Conservation (phyloP, 2,113 vertebrate species). For the Pteropus alecto region DNA sequence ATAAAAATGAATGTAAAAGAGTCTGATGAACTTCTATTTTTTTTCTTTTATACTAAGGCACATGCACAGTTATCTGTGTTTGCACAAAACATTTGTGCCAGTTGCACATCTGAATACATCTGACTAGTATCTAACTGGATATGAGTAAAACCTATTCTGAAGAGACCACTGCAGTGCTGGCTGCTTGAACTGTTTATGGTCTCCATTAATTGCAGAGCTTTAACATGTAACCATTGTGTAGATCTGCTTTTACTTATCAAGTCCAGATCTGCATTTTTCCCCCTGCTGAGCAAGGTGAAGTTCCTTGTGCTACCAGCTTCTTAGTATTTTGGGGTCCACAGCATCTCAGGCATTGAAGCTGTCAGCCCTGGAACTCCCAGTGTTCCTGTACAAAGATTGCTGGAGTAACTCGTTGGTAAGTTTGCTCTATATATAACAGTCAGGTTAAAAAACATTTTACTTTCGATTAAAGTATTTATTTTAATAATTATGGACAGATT, state of each 20-base stretch:
- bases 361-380: conserved; percentile 71
- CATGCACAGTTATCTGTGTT: background rate
- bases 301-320: conserved; percentile 76
- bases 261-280: conserved; percentile 84
- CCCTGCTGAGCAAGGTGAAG: conserved; percentile 72
- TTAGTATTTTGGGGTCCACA: conserved; percentile 73
- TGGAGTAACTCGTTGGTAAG: conserved; percentile 58
- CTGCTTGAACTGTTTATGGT: conserved; percentile 72
- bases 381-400: conserved; percentile 74
- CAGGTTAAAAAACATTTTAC: conserved; percentile 61
- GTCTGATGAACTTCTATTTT: background rate
- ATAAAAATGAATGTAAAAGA: conserved; percentile 43
- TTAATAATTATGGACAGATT: conserved; percentile 13
- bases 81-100: conserved; percentile 34
- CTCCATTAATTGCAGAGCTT: conserved; percentile 82
- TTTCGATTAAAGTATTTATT: conserved; percentile 48
- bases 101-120: conserved; percentile 46
- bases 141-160: conserved; percentile 64
- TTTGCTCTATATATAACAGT: conserved; percentile 53
- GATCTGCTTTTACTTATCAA: conserved; percentile 87
- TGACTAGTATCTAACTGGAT: conserved; percentile 77
- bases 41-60: background rate
- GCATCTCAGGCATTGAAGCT: conserved; percentile 73
- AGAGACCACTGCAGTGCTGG: conserved; percentile 55
- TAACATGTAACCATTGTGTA: conserved; percentile 74